Evolutionary conservation across 2,888 invertebrate species (phyloP).

Genomic region (Dascillus cervinus): DNA sequence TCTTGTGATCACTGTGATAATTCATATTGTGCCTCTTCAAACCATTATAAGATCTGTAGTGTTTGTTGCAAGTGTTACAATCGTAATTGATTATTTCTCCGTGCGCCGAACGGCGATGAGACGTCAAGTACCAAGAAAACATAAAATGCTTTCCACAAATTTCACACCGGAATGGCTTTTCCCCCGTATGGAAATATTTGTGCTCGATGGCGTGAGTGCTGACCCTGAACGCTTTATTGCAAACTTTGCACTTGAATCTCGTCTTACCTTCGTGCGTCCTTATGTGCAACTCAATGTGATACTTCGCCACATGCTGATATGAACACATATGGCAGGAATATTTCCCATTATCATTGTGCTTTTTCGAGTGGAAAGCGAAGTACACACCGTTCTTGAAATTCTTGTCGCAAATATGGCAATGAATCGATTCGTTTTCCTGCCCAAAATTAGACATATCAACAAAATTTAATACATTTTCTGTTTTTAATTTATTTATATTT

Average conservation of each 20-base stretch:
- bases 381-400: conserved; percentile 16
- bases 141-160: conserved; percentile 48
- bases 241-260: conserved; percentile 1
- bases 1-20: conserved; percentile 44
- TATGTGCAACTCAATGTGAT: too few species aligned
- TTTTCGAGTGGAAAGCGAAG: conserved; percentile 16
- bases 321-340: conserved; percentile 25
- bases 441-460: too few species aligned
- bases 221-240: conserved; percentile 6
- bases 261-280: conserved; percentile 6
- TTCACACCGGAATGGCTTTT: conserved; percentile 35
- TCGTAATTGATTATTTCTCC: conserved; percentile 35
- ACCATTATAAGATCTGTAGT: conserved; percentile 34
- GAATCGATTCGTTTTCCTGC: too few species aligned
- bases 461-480: too few species aligned
- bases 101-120: conserved; percentile 46
- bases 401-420: conserved; percentile 12
- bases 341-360: conserved; percentile 2
- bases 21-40: conserved; percentile 33
- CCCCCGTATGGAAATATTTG: conserved; percentile 38
- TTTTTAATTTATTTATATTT: too few species aligned
- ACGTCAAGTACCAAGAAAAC: conserved; percentile 46
- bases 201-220: background rate
- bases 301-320: conserved; percentile 31
- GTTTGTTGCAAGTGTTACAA: conserved; percentile 37